These are phyloP conservation scores for Tiliacea citrago DNA, from an alignment of 2,888 invertebrate genomes.

Conservation along the genomic window DNA sequence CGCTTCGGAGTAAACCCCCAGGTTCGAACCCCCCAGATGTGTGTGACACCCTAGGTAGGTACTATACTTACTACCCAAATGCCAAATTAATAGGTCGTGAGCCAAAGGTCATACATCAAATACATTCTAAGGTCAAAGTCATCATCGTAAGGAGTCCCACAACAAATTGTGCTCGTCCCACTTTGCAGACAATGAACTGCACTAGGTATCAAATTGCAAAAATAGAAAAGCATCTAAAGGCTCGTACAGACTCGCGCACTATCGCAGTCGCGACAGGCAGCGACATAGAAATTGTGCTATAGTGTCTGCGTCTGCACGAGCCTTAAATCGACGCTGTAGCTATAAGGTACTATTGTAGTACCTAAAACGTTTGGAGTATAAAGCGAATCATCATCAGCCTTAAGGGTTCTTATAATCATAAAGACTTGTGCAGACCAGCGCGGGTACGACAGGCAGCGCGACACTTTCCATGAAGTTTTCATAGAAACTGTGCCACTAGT, in stretches of 20 bases:
- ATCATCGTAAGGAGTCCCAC: slow-evolving; percentile 9
- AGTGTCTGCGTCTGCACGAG: too few relatives aligned
- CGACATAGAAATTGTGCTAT: background rate
- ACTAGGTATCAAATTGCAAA: background rate
- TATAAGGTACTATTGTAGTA: background rate
- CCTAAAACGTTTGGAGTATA: background rate
- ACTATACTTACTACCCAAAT: background rate
- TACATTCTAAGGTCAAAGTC: slow-evolving; percentile 29
- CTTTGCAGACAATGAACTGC: background rate
- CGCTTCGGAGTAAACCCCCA: too few relatives aligned
- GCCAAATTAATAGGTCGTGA: background rate
- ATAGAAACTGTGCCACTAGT: too few relatives aligned
- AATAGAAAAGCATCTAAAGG: background rate
- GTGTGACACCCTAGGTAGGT: too few relatives aligned
- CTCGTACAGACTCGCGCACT: too few relatives aligned
- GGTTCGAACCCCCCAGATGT: too few relatives aligned
- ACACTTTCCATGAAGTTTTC: too few relatives aligned
- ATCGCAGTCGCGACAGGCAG: too few relatives aligned
- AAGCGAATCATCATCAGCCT: background rate
- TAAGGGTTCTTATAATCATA: background rate
- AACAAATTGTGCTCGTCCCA: slow-evolving; percentile 25
- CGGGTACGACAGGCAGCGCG: too few relatives aligned
- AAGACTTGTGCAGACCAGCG: too few relatives aligned
- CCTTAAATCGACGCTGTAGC: background rate
- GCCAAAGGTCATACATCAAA: slow-evolving; percentile 8